phyloP scores from a whole-genome alignment of 1,140 invertebrate species.

The Macrostomum lignano region DNA sequence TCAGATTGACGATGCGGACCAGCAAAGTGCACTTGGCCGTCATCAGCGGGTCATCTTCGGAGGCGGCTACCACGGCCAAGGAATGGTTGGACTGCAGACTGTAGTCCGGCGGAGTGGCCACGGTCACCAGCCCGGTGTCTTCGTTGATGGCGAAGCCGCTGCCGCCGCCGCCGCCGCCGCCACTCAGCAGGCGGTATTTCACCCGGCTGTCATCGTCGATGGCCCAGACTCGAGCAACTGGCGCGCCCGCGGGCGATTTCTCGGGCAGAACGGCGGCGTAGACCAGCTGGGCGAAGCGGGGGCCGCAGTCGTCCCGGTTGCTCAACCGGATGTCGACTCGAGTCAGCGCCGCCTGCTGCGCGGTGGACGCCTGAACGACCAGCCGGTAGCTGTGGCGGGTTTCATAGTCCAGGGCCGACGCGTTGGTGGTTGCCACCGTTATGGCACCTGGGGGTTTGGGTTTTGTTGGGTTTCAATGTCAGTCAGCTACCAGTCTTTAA shows the following conservation, averaged over 20 bases:
- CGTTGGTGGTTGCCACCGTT: no score
- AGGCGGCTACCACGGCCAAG: slow-evolving; percentile 55
- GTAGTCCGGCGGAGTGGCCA: slow-evolving; percentile 46
- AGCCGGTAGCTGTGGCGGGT: no score
- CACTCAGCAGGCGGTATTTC: no score
- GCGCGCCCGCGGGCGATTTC: slow-evolving; percentile 44
- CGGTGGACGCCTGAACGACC: no score
- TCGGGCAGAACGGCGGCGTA: slow-evolving; percentile 51
- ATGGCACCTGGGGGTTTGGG: no score
- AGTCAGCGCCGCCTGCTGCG: no score
- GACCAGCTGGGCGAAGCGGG: slow-evolving; percentile 33
- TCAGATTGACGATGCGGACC: slow-evolving; percentile 58
- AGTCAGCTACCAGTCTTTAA: no score
- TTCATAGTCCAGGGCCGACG: no score
- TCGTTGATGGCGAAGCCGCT: no score
- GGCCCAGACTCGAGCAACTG: slow-evolving; percentile 45
- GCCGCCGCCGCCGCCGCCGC: no score
- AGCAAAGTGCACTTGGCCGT: slow-evolving; percentile 56
- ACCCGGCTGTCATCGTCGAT: no score
- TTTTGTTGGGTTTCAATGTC: no score
- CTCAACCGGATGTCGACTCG: slow-evolving; percentile 7
- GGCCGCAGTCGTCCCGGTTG: slow-evolving; percentile 7
- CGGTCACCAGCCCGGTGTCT: slow-evolving; percentile 15
- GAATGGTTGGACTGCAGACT: slow-evolving; percentile 51
- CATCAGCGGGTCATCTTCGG: slow-evolving; percentile 41